Evolutionary conservation across 2,888 invertebrate genomes (phyloP).

Genomic region (Nineta flava): DNA sequence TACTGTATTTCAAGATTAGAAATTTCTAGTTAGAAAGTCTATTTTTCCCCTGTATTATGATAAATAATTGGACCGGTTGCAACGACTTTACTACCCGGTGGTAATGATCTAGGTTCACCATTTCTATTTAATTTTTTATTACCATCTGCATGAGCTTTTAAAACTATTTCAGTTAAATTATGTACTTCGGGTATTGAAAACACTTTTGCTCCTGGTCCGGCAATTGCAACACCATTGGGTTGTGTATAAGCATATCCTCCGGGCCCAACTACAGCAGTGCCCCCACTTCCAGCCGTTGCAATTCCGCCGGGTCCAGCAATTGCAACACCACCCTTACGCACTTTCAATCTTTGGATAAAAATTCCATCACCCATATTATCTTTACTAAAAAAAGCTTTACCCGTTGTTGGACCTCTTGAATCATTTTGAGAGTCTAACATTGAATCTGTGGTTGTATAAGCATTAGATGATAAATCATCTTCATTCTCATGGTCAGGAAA

Average conservation of each 20-base stretch:
- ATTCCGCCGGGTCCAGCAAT: slow-evolving; percentile 72
- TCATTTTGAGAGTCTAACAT: neutral
- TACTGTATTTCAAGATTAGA: no score
- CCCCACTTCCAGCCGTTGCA: slow-evolving; percentile 63
- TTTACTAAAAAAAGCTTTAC: slow-evolving; percentile 10
- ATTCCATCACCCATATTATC: slow-evolving; percentile 37
- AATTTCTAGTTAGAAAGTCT: no score
- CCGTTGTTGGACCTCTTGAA: slow-evolving; percentile 22
- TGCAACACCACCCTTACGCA: slow-evolving; percentile 59
- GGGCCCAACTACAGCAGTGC: slow-evolving; percentile 66
- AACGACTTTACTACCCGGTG: slow-evolving; percentile 50
- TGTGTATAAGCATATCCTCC: slow-evolving; percentile 61
- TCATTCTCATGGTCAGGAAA: no score
- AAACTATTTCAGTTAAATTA: slow-evolving; percentile 38
- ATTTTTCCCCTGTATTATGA: slow-evolving; percentile 28
- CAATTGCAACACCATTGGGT: slow-evolving; percentile 58
- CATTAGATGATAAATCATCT: no score
- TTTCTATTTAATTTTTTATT: slow-evolving; percentile 21
- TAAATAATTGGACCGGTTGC: slow-evolving; percentile 61
- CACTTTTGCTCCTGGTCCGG: slow-evolving; percentile 56
- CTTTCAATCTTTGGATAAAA: slow-evolving; percentile 50
- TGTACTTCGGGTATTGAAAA: slow-evolving; percentile 45
- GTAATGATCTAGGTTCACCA: slow-evolving; percentile 25
- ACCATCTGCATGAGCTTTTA: slow-evolving; percentile 16
- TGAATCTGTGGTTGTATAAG: no score